These are phyloP conservation scores for Urechis unicinctus DNA, from an alignment of 2,888 invertebrate species.

Conservation along the genomic window DNA sequence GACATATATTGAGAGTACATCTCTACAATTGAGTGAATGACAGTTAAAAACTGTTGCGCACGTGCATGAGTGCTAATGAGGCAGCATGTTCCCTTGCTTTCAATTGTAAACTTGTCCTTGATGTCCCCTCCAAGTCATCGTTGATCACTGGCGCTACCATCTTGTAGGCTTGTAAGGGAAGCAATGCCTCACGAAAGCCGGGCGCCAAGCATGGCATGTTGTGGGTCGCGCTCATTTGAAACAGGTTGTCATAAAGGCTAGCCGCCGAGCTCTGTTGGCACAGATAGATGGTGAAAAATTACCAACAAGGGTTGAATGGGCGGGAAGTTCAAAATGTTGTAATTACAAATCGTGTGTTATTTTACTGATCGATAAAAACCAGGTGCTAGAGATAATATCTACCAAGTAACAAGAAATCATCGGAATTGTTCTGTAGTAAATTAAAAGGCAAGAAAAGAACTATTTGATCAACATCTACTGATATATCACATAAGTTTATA, in stretches of 20 bases:
- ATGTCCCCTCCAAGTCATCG: slow-evolving; percentile 22
- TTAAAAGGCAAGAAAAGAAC: too few species aligned
- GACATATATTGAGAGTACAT: too few species aligned
- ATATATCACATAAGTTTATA: too few species aligned
- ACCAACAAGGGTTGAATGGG: not conserved
- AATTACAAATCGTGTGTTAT: too few species aligned
- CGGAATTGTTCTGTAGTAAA: too few species aligned
- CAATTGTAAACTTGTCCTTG: slow-evolving; percentile 21
- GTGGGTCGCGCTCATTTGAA: slow-evolving; percentile 1
- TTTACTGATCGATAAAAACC: too few species aligned
- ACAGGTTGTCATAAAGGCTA: slow-evolving; percentile 6
- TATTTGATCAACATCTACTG: too few species aligned
- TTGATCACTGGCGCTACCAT: slow-evolving; percentile 18
- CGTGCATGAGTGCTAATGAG: slow-evolving; percentile 21
- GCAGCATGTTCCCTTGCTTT: slow-evolving; percentile 24
- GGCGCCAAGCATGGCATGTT: not conserved
- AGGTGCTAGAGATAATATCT: too few species aligned
- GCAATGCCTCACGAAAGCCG: slow-evolving; percentile 3
- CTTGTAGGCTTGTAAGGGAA: slow-evolving; percentile 16
- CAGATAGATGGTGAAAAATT: not conserved
- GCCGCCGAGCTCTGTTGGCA: not conserved
- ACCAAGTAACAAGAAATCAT: too few species aligned
- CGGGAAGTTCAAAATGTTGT: slow-evolving; percentile 1
- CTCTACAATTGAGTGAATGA: too few species aligned
- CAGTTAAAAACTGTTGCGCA: slow-evolving; percentile 17